Base-by-base conservation (phyloP, 2,113 vertebrate genomes). In the Chloroceryle aenea region DNA sequence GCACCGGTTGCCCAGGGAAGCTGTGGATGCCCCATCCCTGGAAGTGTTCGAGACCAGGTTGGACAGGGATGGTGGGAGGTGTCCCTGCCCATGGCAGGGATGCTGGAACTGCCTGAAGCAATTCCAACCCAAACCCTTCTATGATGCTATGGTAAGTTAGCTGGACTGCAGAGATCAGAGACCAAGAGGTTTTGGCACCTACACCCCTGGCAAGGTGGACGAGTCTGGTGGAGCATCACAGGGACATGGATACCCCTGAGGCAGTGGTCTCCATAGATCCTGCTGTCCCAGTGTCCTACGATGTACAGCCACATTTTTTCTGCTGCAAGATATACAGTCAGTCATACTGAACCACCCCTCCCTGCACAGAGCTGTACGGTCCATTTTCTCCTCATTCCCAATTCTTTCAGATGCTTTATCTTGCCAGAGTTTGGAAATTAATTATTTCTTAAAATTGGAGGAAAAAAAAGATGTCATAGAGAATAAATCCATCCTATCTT, bases 161-260 rank as follows among this genome's bases (percentile, higher is more conserved):
- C 11, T 34, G 32, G 77, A 5, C 29, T 32, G 48, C 68, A 64
- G 85, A 89, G 53, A n/a, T 10, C 47, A 55, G 30, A 72, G 76
- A 76, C 13, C 43, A 73, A 43, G 36, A 38, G 27, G 38, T 76
- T 34, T 34, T 53, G 50, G 3, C 42, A 36, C 29, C 50, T 42
- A 3, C n/a, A 34, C 9, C 30, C 15, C 2, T 10, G 38, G 11
- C 19, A 58, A 48, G n/a, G 23, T 30, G 63, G 38, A 23, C 12
- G 23, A 12, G 43, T 8, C 36, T 0, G 9, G 11, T 25, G 47
- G 48, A 56, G 16, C 2, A 27, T 25, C 1, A 2, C 0, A 16
- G 29, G 50, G 56, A 21, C 36, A 38, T 32, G 12, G 16, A 50
- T n/a, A 12, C 1, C 27, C 61, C 42, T 13, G 27, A 29, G 30